These are phyloP conservation scores for Steinernema feltiae DNA, from an alignment of 1,140 invertebrate species.

Conservation along the genomic window DNA sequence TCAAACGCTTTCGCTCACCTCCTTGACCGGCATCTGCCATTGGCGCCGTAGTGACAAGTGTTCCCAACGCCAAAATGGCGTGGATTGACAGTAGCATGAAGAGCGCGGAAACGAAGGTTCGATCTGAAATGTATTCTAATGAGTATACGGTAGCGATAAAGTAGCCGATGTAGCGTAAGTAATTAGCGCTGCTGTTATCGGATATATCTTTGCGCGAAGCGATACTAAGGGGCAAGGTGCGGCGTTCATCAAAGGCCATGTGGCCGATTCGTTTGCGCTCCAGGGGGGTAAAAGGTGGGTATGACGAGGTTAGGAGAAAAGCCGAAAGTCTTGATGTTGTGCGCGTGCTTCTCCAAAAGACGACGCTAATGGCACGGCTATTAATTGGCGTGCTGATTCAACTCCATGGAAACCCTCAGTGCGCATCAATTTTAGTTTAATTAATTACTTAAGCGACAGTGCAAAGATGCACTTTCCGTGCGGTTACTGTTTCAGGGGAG, in stretches of 20 bases:
- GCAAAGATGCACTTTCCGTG: neutral
- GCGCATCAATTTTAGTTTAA: too few species aligned
- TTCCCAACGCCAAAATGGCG: neutral
- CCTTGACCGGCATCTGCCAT: conserved; percentile 12
- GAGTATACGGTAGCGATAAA: neutral
- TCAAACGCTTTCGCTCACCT: conserved; percentile 5
- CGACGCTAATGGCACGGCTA: too few species aligned
- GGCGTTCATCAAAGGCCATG: neutral
- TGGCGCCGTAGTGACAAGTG: conserved; percentile 2
- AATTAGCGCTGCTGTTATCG: conserved; percentile 13
- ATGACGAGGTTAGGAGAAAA: neutral
- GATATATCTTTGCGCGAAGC: conserved; percentile 13
- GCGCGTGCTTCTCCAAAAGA: too few species aligned
- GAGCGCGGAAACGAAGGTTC: neutral
- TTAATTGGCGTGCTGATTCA: neutral
- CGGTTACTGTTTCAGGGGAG: neutral
- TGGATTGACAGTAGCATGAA: neutral
- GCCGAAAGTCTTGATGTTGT: too few species aligned
- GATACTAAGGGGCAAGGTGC: neutral
- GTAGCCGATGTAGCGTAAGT: neutral
- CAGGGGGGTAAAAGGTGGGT: neutral
- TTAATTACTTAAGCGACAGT: neutral
- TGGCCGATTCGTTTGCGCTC: conserved; percentile 6
- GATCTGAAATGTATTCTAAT: conserved; percentile 1
- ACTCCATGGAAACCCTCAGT: neutral